Conservation (phyloP, 2,888 invertebrate species). For the Athripsodes cinereus region DNA sequence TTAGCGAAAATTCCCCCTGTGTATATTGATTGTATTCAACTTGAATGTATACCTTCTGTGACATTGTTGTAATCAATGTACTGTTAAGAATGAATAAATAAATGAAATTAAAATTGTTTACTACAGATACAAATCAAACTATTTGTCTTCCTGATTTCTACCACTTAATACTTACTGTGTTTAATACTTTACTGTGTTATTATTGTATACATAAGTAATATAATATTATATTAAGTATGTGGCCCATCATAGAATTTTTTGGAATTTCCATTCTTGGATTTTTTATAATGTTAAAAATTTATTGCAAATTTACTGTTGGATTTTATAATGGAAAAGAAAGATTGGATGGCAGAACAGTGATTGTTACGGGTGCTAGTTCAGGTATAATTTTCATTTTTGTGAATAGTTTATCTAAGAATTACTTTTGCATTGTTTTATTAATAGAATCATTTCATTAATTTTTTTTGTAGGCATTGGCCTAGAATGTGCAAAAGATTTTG, state of each 20-base stretch:
- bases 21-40: too few species aligned
- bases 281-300: background rate
- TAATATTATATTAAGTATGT: too few species aligned
- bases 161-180: too few species aligned
- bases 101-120: too few species aligned
- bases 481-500: slow-evolving; percentile 49
- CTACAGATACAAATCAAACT: too few species aligned
- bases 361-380: slow-evolving; percentile 32
- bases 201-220: too few species aligned
- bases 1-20: too few species aligned
- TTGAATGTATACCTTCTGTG: too few species aligned
- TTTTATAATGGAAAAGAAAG: slow-evolving; percentile 14
- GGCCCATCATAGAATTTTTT: background rate
- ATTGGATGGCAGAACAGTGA: slow-evolving; percentile 35
- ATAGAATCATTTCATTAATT: background rate
- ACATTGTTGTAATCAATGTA: too few species aligned
- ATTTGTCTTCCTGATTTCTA: too few species aligned
- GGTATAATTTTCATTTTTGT: slow-evolving; percentile 23
- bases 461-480: slow-evolving; percentile 43
- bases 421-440: background rate
- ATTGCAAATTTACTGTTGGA: background rate
- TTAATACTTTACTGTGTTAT: too few species aligned
- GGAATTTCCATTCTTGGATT: background rate
- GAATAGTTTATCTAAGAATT: background rate
- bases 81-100: too few species aligned